Percentiles rank a stretch among this genome's conserved stretches.
These are phyloP conservation scores for Himalopsyche phryganea DNA, from an alignment of 1,140 invertebrate genomes.

Conservation along the genomic window DNA sequence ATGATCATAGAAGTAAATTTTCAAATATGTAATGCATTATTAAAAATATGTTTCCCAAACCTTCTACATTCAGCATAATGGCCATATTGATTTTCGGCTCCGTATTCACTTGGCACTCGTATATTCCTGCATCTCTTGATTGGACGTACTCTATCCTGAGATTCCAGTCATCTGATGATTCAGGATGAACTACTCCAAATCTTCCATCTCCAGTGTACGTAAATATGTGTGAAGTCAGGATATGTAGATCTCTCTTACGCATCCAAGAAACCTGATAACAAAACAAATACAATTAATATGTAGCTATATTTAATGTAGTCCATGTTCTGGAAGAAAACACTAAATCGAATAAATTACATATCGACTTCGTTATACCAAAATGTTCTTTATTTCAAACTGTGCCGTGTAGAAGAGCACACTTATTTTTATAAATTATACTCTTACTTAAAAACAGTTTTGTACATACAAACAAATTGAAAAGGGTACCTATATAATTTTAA, in stretches of 20 bases:
- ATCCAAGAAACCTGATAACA: constrained; percentile 84
- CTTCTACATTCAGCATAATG: constrained; percentile 72
- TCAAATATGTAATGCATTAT: not conserved
- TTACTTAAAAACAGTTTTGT: too few species aligned
- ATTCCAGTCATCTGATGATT: constrained; percentile 87
- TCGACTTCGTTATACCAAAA: too few species aligned
- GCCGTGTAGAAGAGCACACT: too few species aligned
- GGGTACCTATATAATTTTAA: too few species aligned
- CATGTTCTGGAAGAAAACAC: too few species aligned
- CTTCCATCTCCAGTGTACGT: constrained; percentile 84
- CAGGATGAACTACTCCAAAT: constrained; percentile 80
- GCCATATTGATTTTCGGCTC: constrained; percentile 83
- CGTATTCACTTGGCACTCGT: constrained; percentile 82
- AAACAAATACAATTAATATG: constrained; percentile 1
- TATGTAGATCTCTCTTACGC: constrained; percentile 83
- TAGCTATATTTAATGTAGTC: too few species aligned
- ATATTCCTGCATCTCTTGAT: constrained; percentile 78
- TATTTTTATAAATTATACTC: too few species aligned
- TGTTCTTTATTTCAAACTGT: too few species aligned
- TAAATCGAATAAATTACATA: too few species aligned
- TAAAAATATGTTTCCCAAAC: constrained; percentile 49
- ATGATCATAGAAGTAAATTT: too few species aligned
- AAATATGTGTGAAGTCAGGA: constrained; percentile 80
- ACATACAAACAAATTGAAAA: too few species aligned
- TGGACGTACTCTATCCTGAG: constrained; percentile 86